A percentile compares a stretch with the other conserved stretches of the same genome.
phyloP scores from a whole-genome alignment of 2,888 invertebrate genomes.

The Ganaspis brasiliensis region DNA sequence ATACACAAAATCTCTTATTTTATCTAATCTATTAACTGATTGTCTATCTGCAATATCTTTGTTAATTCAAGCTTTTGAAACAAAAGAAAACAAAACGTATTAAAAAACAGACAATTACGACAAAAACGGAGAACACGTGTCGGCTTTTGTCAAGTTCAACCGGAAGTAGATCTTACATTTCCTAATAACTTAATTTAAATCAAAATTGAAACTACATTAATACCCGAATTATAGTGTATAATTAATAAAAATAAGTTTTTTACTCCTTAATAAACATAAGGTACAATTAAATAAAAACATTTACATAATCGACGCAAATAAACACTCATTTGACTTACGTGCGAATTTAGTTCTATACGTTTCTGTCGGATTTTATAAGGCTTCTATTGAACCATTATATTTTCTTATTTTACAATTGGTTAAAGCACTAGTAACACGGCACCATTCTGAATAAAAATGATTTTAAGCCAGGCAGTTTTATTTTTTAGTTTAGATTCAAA shows the following conservation, averaged over 20 bases:
- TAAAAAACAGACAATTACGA: too few relatives aligned
- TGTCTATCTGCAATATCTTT: too few relatives aligned
- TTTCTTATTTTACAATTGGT: neutral
- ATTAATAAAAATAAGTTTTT: too few relatives aligned
- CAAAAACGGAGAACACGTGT: too few relatives aligned
- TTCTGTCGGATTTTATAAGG: neutral
- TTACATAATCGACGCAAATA: neutral
- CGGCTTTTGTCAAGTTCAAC: too few relatives aligned
- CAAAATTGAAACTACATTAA: neutral
- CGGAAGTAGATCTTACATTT: neutral
- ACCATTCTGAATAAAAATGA: neutral
- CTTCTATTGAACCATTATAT: neutral
- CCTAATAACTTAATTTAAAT: neutral
- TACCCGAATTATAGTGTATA: too few relatives aligned
- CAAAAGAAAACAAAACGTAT: too few relatives aligned
- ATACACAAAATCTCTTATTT: too few relatives aligned
- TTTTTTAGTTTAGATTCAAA: neutral
- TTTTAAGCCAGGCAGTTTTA: neutral
- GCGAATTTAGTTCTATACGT: conserved; percentile 4
- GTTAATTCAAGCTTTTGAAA: too few relatives aligned
- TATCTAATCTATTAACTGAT: too few relatives aligned
- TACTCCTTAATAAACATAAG: neutral
- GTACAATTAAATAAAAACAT: neutral
- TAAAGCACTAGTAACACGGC: neutral
- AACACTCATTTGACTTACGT: neutral